phyloP scores from a whole-genome alignment of 2,888 invertebrate genomes.

The Harpalus rufipes region DNA sequence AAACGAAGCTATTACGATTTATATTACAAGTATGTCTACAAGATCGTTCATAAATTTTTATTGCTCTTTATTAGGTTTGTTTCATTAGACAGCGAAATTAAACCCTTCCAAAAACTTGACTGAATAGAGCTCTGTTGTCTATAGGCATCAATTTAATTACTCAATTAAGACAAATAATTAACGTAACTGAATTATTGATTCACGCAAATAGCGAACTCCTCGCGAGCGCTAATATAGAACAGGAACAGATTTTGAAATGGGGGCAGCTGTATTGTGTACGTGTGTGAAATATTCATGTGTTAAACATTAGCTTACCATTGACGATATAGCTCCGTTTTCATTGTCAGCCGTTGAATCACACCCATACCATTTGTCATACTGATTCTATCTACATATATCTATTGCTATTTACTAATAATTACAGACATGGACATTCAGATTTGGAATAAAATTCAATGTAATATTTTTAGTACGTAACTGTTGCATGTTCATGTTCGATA shows the following conservation, averaged over 20 bases:
- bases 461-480: too few relatives aligned
- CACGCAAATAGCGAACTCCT: slow-evolving; percentile 9
- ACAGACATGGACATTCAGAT: too few relatives aligned
- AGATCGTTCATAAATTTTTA: too few relatives aligned
- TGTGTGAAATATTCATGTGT: slow-evolving; percentile 19
- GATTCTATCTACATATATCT: too few relatives aligned
- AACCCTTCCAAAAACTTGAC: not conserved
- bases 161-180: slow-evolving; percentile 58
- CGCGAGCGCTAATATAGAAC: not conserved
- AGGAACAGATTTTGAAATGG: slow-evolving; percentile 5
- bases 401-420: too few relatives aligned
- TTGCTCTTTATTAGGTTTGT: not conserved
- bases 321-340: not conserved
- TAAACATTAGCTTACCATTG: slow-evolving; percentile 15
- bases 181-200: slow-evolving; percentile 51
- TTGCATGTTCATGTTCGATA: too few relatives aligned
- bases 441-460: too few relatives aligned
- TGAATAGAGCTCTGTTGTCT: not conserved
- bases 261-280: slow-evolving; percentile 10
- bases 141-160: slow-evolving; percentile 1
- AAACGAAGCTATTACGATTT: too few relatives aligned
- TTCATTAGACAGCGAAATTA: not conserved
- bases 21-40: too few relatives aligned
- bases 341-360: not conserved
- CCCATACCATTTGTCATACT: too few relatives aligned